A percentile compares a stretch with the other conserved stretches of the same genome.
phyloP scores from a whole-genome alignment of 1,140 invertebrate genomes.

The Aplysia californica region DNA sequence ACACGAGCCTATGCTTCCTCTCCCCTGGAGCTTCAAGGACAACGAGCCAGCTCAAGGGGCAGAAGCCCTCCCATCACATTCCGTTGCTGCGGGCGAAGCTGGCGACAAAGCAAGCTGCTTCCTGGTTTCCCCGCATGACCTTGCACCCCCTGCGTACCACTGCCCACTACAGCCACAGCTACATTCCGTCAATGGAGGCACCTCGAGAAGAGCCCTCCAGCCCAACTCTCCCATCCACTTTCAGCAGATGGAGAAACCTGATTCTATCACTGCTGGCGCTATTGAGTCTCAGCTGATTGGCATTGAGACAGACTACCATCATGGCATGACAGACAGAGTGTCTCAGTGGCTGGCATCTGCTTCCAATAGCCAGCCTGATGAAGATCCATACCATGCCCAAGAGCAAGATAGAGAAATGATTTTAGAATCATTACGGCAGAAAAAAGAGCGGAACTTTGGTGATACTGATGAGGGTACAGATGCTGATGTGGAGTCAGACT shows the following conservation, averaged over 20 bases:
- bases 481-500: slow-evolving; percentile 24
- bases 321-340: slow-evolving; percentile 46
- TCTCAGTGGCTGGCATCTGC: slow-evolving; percentile 54
- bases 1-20: slow-evolving; percentile 14
- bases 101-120: slow-evolving; percentile 47
- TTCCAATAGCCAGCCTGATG: slow-evolving; percentile 1
- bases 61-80: slow-evolving; percentile 30
- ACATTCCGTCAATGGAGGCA: slow-evolving; percentile 22
- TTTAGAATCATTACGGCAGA: slow-evolving; percentile 13
- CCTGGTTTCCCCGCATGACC: slow-evolving; percentile 47
- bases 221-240: slow-evolving; percentile 54
- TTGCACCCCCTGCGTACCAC: slow-evolving; percentile 48
- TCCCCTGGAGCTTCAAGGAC: slow-evolving; percentile 19
- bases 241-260: slow-evolving; percentile 42
- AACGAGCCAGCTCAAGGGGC: slow-evolving; percentile 30
- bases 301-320: slow-evolving; percentile 49
- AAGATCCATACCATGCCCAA: background rate
- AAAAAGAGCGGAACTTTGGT: background rate
- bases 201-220: slow-evolving; percentile 28
- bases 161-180: slow-evolving; percentile 43
- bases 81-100: background rate
- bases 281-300: slow-evolving; percentile 48
- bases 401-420: background rate
- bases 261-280: slow-evolving; percentile 7
- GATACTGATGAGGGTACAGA: slow-evolving; percentile 17